Conservation (phyloP, 2,113 vertebrate species). For the Fulmarus glacialis region DNA sequence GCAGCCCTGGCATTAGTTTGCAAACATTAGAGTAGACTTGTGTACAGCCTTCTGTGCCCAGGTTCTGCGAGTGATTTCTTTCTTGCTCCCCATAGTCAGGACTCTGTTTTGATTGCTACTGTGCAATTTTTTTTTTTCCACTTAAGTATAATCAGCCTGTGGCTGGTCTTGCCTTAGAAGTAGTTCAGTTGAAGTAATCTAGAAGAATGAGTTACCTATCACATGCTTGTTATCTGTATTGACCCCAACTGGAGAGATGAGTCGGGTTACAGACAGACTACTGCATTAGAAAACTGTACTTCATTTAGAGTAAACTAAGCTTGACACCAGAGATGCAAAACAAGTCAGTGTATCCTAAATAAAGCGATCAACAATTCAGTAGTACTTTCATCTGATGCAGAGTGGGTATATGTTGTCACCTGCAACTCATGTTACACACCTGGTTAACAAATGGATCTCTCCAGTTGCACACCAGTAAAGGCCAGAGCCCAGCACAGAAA, state of each 20-base stretch:
- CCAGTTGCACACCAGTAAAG: background rate
- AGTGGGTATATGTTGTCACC: background rate
- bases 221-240: background rate
- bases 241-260: background rate
- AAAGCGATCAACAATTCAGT: accelerated
- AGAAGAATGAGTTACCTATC: background rate
- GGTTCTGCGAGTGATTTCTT: background rate
- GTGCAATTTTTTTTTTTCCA: background rate
- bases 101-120: background rate
- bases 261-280: background rate
- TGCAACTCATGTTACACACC: background rate
- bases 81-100: background rate
- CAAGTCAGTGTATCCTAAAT: accelerated
- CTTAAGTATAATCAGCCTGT: background rate
- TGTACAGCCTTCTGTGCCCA: background rate
- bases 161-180: background rate
- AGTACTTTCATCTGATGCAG: background rate
- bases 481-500: background rate
- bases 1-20: background rate
- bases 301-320: background rate
- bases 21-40: no score
- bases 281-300: background rate
- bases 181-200: background rate
- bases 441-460: background rate
- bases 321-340: background rate